Conservation (phyloP, 2,797 vertebrate species). For the Leucoraja ocellata region DNA sequence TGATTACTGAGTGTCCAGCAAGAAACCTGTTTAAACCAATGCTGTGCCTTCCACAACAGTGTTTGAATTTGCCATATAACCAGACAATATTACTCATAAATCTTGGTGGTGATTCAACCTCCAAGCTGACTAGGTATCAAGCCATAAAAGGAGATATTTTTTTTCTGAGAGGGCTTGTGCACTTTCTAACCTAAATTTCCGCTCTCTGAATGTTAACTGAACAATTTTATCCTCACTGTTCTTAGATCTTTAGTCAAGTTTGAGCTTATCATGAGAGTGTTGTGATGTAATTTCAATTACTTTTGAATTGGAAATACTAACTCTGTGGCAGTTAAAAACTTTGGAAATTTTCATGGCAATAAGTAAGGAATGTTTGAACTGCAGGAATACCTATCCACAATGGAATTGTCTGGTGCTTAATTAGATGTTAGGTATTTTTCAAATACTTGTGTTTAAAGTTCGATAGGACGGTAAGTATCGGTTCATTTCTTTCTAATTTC, state of each 20-base stretch:
- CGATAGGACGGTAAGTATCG: not conserved
- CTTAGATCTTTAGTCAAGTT: not conserved
- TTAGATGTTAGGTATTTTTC: no score
- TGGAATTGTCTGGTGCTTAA: not conserved
- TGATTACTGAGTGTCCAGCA: not conserved
- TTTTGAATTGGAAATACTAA: not conserved
- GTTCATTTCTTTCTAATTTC: not conserved
- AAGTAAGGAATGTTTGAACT: not conserved
- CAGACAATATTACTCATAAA: not conserved
- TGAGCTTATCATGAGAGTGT: not conserved
- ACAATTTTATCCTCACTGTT: not conserved
- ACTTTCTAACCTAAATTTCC: slow-evolving; percentile 12
- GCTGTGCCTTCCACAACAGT: not conserved
- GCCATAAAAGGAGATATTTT: slow-evolving; percentile 36
- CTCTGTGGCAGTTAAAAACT: not conserved
- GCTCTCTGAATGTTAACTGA: not conserved
- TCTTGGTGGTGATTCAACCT: not conserved
- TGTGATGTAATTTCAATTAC: no score
- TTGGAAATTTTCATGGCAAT: not conserved
- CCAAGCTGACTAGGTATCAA: not conserved
- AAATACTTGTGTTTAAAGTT: not conserved
- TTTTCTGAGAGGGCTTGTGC: not conserved
- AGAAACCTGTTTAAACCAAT: not conserved
- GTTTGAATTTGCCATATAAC: not conserved
- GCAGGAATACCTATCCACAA: no score